Conservation (phyloP, 2,888 invertebrate species). For the Drosophila niveifrons region DNA sequence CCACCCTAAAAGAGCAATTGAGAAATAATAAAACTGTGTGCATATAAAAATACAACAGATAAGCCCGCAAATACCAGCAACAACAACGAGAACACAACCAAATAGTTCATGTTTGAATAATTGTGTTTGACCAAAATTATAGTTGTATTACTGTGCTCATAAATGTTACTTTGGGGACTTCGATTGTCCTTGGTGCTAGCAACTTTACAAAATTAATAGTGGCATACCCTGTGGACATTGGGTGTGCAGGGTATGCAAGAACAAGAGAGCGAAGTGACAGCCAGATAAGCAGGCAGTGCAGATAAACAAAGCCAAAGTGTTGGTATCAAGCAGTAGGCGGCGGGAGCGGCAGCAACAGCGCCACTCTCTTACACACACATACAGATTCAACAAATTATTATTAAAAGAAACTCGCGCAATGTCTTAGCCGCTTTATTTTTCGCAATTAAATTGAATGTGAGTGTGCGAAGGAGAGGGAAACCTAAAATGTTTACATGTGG, state of each 20-base stretch:
- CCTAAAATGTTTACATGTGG: slow-evolving; percentile 73
- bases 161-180: neutral
- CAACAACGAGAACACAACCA: neutral
- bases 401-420: slow-evolving; percentile 57
- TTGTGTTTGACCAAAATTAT: slow-evolving; percentile 20
- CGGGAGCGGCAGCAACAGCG: slow-evolving; percentile 19
- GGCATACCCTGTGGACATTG: slow-evolving; percentile 21
- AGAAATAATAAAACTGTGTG: slow-evolving; percentile 53
- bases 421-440: slow-evolving; percentile 44
- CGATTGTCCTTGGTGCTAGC: neutral
- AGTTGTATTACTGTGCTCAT: slow-evolving; percentile 9
- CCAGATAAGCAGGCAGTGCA: slow-evolving; percentile 66
- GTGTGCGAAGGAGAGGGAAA: slow-evolving; percentile 11
- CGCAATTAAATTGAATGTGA: slow-evolving; percentile 41
- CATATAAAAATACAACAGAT: slow-evolving; percentile 61
- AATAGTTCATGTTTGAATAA: slow-evolving; percentile 15
- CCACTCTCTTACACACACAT: slow-evolving; percentile 20
- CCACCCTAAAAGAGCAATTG: slow-evolving; percentile 52
- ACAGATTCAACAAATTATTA: slow-evolving; percentile 47
- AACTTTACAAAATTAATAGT: neutral
- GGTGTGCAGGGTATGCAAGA: slow-evolving; percentile 38
- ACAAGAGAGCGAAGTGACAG: slow-evolving; percentile 56
- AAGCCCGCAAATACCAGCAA: slow-evolving; percentile 71
- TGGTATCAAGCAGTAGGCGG: slow-evolving; percentile 6
- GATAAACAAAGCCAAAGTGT: slow-evolving; percentile 68